These are phyloP conservation scores for Sebastes itinus DNA, from an alignment of 2,797 vertebrate species.

Conservation along the genomic window DNA sequence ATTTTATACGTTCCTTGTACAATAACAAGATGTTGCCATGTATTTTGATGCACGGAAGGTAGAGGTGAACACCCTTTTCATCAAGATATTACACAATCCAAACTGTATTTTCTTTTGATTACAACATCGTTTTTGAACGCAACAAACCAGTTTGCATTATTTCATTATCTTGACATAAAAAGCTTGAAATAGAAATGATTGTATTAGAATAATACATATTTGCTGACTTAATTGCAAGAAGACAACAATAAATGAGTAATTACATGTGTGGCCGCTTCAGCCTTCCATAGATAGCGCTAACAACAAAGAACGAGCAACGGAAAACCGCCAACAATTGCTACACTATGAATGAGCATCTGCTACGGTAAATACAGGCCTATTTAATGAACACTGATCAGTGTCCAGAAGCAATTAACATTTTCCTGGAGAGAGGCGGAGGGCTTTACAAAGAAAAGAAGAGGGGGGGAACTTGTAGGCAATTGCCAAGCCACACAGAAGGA, in stretches of 20 bases:
- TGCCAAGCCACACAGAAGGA: conserved; percentile 60
- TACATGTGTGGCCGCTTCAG: conserved; percentile 20
- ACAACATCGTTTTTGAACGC: not conserved
- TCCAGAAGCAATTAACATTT: conserved; percentile 76
- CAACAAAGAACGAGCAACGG: conserved; percentile 3
- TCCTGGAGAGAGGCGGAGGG: conserved; percentile 34
- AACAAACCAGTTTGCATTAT: not conserved
- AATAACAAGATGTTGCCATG: not conserved
- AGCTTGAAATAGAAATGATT: not conserved
- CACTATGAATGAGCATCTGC: conserved; percentile 65
- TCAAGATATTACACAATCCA: not conserved
- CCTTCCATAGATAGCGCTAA: not conserved
- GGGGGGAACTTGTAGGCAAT: conserved; percentile 24
- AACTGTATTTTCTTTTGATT: not conserved
- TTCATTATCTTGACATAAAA: not conserved
- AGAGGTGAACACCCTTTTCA: not conserved
- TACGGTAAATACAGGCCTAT: conserved; percentile 44
- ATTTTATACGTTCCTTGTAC: not conserved
- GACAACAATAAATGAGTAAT: conserved; percentile 21
- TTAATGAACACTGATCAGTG: conserved; percentile 69
- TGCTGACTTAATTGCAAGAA: not conserved
- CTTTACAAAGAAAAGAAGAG: conserved; percentile 39
- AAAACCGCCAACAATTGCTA: conserved; percentile 12
- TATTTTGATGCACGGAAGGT: not conserved
- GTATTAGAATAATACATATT: not conserved